Base-by-base conservation (phyloP, 2,888 invertebrate species). In the Latrodectus hesperus region DNA sequence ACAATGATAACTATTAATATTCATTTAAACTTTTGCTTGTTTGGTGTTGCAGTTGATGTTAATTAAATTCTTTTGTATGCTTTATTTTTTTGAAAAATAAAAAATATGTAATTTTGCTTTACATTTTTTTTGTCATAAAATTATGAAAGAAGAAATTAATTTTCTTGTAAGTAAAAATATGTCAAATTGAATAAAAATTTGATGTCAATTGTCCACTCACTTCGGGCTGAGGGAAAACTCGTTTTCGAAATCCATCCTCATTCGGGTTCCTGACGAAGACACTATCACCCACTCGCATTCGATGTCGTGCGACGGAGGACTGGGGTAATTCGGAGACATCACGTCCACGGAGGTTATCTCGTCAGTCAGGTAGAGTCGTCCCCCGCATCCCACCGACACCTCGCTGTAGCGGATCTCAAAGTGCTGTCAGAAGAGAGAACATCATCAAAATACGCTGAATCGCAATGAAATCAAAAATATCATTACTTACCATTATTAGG, bases 281-380 rank as follows among this genome's bases (percentile, higher is more conserved):
- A 94, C 93, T 88, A 97, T 94, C 51, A 93, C 92, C 98, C 98
- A 98, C 51, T 94, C 93, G 91, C 98, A 98, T 92, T 97, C 97
- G 0, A 95, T 94, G 90, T 95, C 95, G 1, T 96, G 95, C 71
- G 94, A 93, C 1, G 98, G 97, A 38, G 95, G 93, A 88, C 95
- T 94, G 0, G 98, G 98, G 93, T 96, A 97, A 90, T 95, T 95
- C 0, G 97, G 98, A 0, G 97, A 95, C 26, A 92, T 93, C 82
- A 98, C 95, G 74, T 93, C 92, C 89, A 94, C 94, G 89, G 93
- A 93, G 77, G 93, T 70, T 1, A 16, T 90, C 0, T 92, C 92
- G 0, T 92, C 84, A 14, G 93, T 93, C 74, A 97, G 92, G n/a
- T 91, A 91, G n/a, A 95, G 93, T 16, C 93, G 93, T 10, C 94